Evolutionary conservation across 2,797 vertebrate species (phyloP).

Genomic region (Rhinella marina): DNA sequence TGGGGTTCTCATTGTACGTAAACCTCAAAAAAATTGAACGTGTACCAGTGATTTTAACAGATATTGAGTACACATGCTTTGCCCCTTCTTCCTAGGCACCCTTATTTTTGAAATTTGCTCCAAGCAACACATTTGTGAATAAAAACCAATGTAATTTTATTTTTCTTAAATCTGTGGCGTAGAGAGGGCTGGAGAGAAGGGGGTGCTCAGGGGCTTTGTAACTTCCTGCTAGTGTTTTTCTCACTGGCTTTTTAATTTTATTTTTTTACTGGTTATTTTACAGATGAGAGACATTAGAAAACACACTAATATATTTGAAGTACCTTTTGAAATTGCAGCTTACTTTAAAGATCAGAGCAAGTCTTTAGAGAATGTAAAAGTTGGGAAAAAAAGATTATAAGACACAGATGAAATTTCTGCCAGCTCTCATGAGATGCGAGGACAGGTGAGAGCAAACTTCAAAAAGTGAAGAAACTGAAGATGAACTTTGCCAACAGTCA

Average conservation of each 20-base stretch:
- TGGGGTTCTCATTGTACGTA: too few species aligned
- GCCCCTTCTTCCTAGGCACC: too few species aligned
- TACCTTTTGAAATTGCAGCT: constrained; percentile 39
- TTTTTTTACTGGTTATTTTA: not conserved
- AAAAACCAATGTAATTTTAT: not conserved
- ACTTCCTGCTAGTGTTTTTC: not conserved
- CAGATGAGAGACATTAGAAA: constrained; percentile 39
- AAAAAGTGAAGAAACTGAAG: not conserved
- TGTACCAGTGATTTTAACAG: too few species aligned
- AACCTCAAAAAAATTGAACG: too few species aligned
- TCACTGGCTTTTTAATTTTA: not conserved
- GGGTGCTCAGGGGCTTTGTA: not conserved
- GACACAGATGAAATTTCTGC: not conserved
- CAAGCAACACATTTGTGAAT: not conserved
- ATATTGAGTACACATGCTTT: too few species aligned
- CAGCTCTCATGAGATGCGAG: not conserved
- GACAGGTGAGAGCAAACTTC: not conserved
- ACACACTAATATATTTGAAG: constrained; percentile 38
- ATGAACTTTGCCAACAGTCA: not conserved
- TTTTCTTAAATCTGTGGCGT: not conserved
- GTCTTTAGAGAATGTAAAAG: constrained; percentile 37
- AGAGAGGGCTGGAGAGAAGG: not conserved
- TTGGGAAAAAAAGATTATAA: constrained; percentile 8
- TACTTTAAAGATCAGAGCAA: constrained; percentile 49
- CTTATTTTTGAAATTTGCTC: too few species aligned